Base-by-base conservation (phyloP, 2,888 invertebrate species). In the Hermaeophaga mercurialis region DNA sequence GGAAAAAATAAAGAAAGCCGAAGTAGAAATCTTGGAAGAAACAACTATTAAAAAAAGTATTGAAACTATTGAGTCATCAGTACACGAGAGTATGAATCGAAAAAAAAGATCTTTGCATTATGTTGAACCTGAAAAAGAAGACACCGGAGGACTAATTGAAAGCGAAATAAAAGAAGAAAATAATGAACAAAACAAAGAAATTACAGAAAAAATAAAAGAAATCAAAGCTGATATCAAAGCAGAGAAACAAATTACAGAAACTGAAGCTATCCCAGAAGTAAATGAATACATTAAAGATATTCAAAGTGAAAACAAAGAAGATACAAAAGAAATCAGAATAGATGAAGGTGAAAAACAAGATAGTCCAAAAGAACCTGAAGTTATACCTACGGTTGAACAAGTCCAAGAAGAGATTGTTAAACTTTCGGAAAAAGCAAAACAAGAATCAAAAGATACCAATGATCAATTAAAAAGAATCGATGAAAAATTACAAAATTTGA, bases 291-390 rank as follows among this genome's bases (percentile, higher is more conserved):
- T n/a, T n/a, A n/a, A n/a, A n/a, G 6, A 14, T 1, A 5, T 26
- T 44, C 12, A 26, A 73, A 79, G 81, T 7, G 81, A 82, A 5
- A 70, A 77, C 34, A 82, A 83, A 66, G 83, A 78, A 59, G 75
- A 75, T 54, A 15, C 11, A 43, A 73, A 77, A 62, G 70, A 73
- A 15, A 74, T 75, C 55, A n/a, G n/a, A n/a, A n/a, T n/a, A n/a
- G n/a, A n/a, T n/a, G n/a, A n/a, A n/a, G n/a, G n/a, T n/a, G n/a
- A n/a, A n/a, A n/a, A n/a, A n/a, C n/a, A n/a, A n/a, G n/a, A n/a
- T n/a, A n/a, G n/a, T n/a, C n/a, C n/a, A n/a, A n/a, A n/a, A n/a
- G 74, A 75, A 33, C 54, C 59, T 19, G 64, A 66, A 54, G 63
- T 61, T 39, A 39, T 54, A 22, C 22, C 22, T 2, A 47, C 54